Conservation (phyloP, 2,113 vertebrate genomes). For the Boulengeromyrus knoepffleri region DNA sequence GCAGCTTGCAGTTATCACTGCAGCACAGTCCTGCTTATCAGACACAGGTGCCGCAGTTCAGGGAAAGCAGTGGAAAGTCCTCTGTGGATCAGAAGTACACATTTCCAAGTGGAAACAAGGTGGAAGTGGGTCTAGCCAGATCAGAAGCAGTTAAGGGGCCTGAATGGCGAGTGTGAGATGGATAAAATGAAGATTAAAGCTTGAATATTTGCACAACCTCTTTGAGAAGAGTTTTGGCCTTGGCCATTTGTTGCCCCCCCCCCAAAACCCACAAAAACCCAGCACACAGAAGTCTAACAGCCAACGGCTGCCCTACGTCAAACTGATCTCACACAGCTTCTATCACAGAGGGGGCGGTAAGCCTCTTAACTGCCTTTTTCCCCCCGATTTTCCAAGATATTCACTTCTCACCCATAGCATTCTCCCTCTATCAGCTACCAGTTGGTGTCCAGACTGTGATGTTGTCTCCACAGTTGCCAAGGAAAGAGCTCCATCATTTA, state of each 20-base stretch:
- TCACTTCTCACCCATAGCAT: neutral
- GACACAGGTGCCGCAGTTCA: neutral
- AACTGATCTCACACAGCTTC: slow-evolving; percentile 4
- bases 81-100: neutral
- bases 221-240: neutral
- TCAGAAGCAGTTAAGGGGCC: neutral
- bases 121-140: neutral
- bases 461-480: neutral
- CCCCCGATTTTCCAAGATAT: neutral
- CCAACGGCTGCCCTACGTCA: neutral
- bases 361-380: neutral
- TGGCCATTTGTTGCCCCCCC: neutral
- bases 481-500: neutral
- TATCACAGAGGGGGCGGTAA: neutral
- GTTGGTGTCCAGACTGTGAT: neutral
- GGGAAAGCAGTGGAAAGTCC: neutral
- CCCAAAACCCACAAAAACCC: neutral
- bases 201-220: neutral
- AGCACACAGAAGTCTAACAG: neutral
- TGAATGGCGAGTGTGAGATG: too few species aligned
- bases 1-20: neutral
- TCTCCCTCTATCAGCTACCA: neutral
- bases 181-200: neutral
- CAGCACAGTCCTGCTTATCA: neutral
- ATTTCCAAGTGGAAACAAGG: neutral